Conservation (phyloP, 2,888 invertebrate species). For the Eupelmus urozonus region DNA sequence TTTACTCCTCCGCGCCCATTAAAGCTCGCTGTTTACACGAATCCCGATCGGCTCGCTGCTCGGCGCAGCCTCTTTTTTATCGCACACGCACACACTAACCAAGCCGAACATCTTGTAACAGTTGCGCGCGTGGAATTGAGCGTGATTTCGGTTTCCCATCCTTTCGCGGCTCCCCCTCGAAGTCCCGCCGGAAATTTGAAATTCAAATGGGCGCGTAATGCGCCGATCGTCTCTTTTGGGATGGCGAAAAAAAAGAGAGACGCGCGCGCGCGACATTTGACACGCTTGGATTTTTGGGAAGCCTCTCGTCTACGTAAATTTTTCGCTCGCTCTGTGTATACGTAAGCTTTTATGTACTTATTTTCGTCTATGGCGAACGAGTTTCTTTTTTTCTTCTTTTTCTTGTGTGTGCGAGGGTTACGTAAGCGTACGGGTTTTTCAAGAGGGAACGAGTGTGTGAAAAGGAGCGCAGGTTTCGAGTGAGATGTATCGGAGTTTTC, state of each 20-base stretch:
- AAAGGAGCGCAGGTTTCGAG: neutral
- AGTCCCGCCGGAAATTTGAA: conserved; percentile 56
- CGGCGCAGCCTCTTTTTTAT: neutral
- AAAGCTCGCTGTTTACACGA: too few species aligned
- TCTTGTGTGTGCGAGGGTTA: conserved; percentile 7
- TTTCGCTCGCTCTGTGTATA: neutral
- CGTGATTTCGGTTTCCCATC: conserved; percentile 52
- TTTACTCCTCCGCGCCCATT: too few species aligned
- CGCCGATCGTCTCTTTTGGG: conserved; percentile 41
- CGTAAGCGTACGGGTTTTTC: neutral
- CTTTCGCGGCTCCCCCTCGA: conserved; percentile 51
- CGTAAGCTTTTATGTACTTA: too few species aligned
- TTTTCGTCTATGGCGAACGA: too few species aligned
- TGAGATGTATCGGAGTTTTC: conserved; percentile 20
- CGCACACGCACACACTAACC: neutral
- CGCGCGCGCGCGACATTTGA: conserved; percentile 11
- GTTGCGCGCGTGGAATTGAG: conserved; percentile 20
- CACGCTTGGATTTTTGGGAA: conserved; percentile 36
- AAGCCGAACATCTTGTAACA: neutral
- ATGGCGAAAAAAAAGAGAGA: conserved; percentile 31
- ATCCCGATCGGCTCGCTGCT: too few species aligned
- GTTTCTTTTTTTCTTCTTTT: conserved; percentile 17
- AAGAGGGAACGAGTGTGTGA: neutral
- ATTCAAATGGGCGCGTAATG: conserved; percentile 57
- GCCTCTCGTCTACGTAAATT: neutral